These are phyloP conservation scores for Anthonomus grandis DNA, from an alignment of 1,140 invertebrate genomes.

Conservation along the genomic window DNA sequence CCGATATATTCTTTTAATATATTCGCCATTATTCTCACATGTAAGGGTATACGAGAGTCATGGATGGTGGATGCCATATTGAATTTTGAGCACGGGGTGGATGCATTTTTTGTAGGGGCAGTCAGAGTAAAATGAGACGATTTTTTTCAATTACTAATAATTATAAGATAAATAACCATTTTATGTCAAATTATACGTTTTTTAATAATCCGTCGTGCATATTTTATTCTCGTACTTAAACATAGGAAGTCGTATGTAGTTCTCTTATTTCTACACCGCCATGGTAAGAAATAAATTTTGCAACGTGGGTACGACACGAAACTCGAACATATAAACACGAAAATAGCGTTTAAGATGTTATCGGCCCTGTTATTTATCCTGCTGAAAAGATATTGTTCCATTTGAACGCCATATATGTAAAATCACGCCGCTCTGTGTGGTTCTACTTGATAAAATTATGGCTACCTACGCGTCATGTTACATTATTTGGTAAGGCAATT, in stretches of 20 bases:
- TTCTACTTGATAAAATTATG: constrained; percentile 34
- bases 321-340: constrained; percentile 25
- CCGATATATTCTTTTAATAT: not conserved
- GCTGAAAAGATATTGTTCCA: constrained; percentile 33
- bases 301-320: constrained; percentile 24
- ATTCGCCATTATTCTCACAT: not conserved
- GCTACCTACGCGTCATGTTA: constrained; percentile 31
- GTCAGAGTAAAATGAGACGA: not conserved
- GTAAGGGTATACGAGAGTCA: not conserved
- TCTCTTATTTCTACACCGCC: too few relatives aligned
- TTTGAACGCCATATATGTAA: constrained; percentile 34
- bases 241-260: too few relatives aligned
- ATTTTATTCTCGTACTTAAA: too few relatives aligned
- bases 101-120: not conserved
- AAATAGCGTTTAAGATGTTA: constrained; percentile 30
- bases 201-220: too few relatives aligned
- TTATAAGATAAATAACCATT: too few relatives aligned
- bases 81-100: not conserved
- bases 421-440: constrained; percentile 31
- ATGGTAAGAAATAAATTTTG: constrained; percentile 18
- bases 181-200: too few relatives aligned
- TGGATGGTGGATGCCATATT: not conserved
- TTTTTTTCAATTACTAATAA: too few relatives aligned
- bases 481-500: constrained; percentile 29
- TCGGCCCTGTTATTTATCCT: constrained; percentile 29